Evolutionary conservation across 2,113 vertebrate species (phyloP), one percentile per base, ranked within the genome.

Genomic region (Orycteropus afer): DNA sequence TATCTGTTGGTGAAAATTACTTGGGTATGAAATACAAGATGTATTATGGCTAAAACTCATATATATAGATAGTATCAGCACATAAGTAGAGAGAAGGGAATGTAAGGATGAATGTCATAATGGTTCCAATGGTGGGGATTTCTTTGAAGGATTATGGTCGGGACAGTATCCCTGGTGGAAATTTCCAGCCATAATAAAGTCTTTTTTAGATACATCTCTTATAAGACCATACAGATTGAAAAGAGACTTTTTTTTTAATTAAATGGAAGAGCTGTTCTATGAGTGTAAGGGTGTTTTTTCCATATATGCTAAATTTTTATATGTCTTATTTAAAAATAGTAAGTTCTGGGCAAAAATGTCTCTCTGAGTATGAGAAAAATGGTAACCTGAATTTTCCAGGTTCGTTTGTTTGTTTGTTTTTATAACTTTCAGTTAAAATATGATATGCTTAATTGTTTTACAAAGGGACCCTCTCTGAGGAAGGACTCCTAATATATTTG

Each of bases 401-500:
- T 32, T 71, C 18, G 25, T 27, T 71, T 18, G 7, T 37, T 18
- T 69, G n/a, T 71, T 71, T 57, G 55, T 57, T 45, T 32, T 27
- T 34, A 7, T 17, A 22, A 7, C 18, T 25, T 40, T 32, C 59
- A 1, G 5, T 47, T 45, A 22, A 20, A 1, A 42, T 53, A 1
- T 7, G 4, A 42, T n/a, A 3, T 14, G 8, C 5, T 49, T 89
- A 0, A 57, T 11, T 96, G 0, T 93, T 57, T 96, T 22, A 51
- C 85, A 0, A 93, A 99, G 99, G 99, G 63, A 98, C 98, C 12
- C 98, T 99, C 34, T 99, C 99, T 79, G 99, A 99, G 91, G 99
- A 99, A 89, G 99, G 99, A 49, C 98, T 99, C 90, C 98, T 99
- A 88, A 97, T 99, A 47, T 99, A 99, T 96, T 97, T 99, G 55